Base-by-base conservation (phyloP, 1,140 invertebrate species). In the Pseudoatta argentina region DNA sequence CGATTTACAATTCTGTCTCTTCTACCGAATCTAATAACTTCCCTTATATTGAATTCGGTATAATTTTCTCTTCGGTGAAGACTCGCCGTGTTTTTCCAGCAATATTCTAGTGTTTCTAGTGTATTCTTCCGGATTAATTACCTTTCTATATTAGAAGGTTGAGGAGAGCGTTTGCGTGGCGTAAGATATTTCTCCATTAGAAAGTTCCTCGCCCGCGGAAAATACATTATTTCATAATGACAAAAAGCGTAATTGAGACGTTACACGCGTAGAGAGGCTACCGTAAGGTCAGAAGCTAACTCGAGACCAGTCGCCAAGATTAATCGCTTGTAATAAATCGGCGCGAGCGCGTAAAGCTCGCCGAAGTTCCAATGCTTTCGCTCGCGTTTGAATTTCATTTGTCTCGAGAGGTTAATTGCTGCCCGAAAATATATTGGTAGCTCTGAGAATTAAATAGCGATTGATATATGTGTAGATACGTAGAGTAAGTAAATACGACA, bases 171-270 rank as follows among this genome's bases (percentile, higher is more conserved):
- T n/a, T 48, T 27, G 76, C 61, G 12, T 24, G 76, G 44, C 76
- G 73, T 14, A 76, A 76, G 14, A 0, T 44, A 44, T 27, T 34
- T 67, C 27, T 53, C 61, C 30, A 67, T 79, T 79, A 79, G 76
- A 79, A 79, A 79, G 76, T 75, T 34, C 12, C n/a, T 14, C n/a
- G 27, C 61, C 24, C 76, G 61, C n/a, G 44, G 61, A 79, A 79
- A 79, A 53, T 67, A 53, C 27, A 10, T 27, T 53, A 67, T 79
- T 79, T 79, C 76, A 34, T 79, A 79, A 79, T 53, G 61, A 79
- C 55, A 67, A 81, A 81, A 81, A 81, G 78, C 34, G 21, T 81
- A 81, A 81, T 81, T 71, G 78, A 81, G 66, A 71, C n/a, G 21
- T 81, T 81, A 81, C 51, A 30, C 51, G 21, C 16, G 34, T 16